Percentiles rank a stretch among this genome's conserved stretches.
phyloP scores from a whole-genome alignment of 2,113 vertebrate species.

The Lepus europaeus region DNA sequence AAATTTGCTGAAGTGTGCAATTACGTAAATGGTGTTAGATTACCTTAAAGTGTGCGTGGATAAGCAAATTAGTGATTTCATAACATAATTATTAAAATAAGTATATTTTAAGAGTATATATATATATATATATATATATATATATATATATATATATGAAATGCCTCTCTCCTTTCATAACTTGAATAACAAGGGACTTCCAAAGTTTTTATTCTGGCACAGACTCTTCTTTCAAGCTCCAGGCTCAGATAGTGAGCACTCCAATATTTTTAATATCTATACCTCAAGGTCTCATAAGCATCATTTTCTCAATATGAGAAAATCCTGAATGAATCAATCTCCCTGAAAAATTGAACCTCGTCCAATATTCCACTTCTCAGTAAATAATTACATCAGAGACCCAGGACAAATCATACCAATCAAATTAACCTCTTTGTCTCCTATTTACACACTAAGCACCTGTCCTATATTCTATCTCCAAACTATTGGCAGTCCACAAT shows the following conservation, averaged over 20 bases:
- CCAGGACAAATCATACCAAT: not conserved
- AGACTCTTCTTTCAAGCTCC: not conserved
- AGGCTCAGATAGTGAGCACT: not conserved
- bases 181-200: not conserved
- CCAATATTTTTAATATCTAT: not conserved
- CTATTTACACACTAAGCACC: too few relatives aligned
- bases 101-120: not conserved
- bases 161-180: not conserved
- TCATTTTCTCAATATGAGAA: not conserved
- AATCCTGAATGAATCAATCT: not conserved
- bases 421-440: not conserved
- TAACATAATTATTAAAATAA: slow-evolving; percentile 53
- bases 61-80: slow-evolving; percentile 44
- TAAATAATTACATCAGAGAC: not conserved
- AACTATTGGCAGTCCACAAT: not conserved
- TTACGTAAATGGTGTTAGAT: slow-evolving; percentile 62
- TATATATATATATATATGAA: too few relatives aligned
- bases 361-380: not conserved
- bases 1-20: slow-evolving; percentile 52
- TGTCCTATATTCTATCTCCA: not conserved
- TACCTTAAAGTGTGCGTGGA: not conserved
- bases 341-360: not conserved
- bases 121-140: too few relatives aligned
- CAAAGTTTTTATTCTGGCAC: not conserved
- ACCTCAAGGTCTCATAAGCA: not conserved